Base-by-base conservation (phyloP, 2,888 invertebrate species). In the Drosophila mayaguana region DNA sequence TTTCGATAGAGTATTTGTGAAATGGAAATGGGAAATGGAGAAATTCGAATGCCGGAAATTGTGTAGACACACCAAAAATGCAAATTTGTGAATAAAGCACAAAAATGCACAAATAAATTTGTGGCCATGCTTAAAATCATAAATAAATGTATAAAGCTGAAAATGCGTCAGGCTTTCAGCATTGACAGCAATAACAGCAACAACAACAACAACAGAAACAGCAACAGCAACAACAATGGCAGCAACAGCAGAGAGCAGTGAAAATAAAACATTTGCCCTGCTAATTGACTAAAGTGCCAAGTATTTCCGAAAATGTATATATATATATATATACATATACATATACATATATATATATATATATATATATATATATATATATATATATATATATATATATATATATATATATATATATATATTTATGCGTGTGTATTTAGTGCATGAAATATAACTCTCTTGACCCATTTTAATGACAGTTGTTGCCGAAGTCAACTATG, bases 211-310 rank as follows among this genome's bases (percentile, higher is more conserved):
- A 55, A 46, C 18, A 50, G 55, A 22, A 63, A 53, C 43, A 60
- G 18, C 40, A 59, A 42, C 20, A 55, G 18, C 14, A 64, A 50
- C 45, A 61, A 14, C 40, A 57, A 42, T 16, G 50, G 25, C 34
- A 32, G 60, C 40, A 45, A 20, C 48, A 43, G n/a, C 36, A 38
- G 45, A 65, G 25, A 45, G 56, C 68, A 60, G 73, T 61, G 66
- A 77, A 69, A 77, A 74, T 68, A 72, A 69, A 83, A 75, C 79
- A 81, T 79, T 75, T 77, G 69, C 68, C 78, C 78, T 63, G 80
- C 84, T 84, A 86, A 84, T 84, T 86, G 83, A 84, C 75, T 83
- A 75, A 86, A 86, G 84, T 83, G 83, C 83, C 73, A 72, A 28
- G 28, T 73, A 51, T 72, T 72, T 63, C 40, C 68, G 22, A 59